Base-by-base conservation (phyloP, 2,113 vertebrate species). In the Hippocampus barbouri region DNA sequence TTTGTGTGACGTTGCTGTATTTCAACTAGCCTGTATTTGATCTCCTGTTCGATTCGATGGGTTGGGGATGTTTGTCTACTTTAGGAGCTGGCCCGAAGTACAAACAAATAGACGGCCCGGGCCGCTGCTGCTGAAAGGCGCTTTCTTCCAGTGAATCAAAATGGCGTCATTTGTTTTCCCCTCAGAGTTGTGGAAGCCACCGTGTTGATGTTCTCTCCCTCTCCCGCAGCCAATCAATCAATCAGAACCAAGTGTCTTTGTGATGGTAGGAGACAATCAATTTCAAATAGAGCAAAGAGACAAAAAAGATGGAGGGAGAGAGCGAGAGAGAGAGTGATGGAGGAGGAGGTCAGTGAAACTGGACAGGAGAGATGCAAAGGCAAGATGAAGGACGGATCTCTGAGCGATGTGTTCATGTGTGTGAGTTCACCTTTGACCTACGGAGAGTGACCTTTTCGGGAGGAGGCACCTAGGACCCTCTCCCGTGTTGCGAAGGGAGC, bases 221-320 rank as follows among this genome's bases (percentile, higher is more conserved):
- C 86, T 88, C 89, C 88, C 84, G 79, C 84, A 85, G 86, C 84
- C 87, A 82, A 88, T 89, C 86, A 90, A 91, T 93, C 91, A 93
- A 93, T 93, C 91, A 90, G 88, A 93, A 90, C 87, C 91, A 93
- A 92, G 93, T 93, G 92, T 93, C 93, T 93, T 94, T 94, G 91
- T 93, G 92, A 92, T 93, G 88, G 90, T 93, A 90, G 91, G 91
- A 91, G 93, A 93, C 93, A 94, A 94, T 94, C 92, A 93, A 91
- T 93, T 92, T 91, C 91, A 89, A 88, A 90, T 88, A 86, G 86
- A 89, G 84, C 81, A 88, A 83, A 89, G 86, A 88, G 76, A 84
- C 82, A 86, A 83, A 80, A 79, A 75, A 49, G 59, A 12, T 56
- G 54, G 68, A 76, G 70, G 69, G 57, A 61, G 74, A 77, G 76